Base-by-base conservation (phyloP, 2,113 vertebrate genomes). In the Pangasianodon gigas region DNA sequence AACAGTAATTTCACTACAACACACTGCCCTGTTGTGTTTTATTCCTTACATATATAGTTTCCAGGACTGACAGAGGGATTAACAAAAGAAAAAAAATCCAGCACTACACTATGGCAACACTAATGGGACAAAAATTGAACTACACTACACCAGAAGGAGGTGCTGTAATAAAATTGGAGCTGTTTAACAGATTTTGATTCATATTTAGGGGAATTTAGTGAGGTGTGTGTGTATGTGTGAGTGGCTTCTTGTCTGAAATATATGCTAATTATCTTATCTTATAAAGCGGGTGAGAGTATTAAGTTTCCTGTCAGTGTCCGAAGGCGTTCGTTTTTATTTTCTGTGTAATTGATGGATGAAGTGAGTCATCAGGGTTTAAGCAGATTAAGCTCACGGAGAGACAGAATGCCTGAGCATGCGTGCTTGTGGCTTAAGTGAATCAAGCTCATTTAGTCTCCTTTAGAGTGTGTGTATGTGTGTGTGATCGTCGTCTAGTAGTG, bases 261-360 rank as follows among this genome's bases (percentile, higher is more conserved):
- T 85, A 62, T 85, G 84, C 37, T 69, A 69, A 51, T 85, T 69
- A 51, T n/a, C 26, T 69, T 48, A 44, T 85, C 37, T 37, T 37
- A 79, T 48, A 7, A 67, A 19, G 14, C 41, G 26, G 26, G 44
- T 51, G 60, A 51, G 62, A 60, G 86, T 13, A 26, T 54, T 29
- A 77, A n/a, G 84, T 85, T 65, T 85, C 60, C 71, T 51, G 29
- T 58, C 51, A 77, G 19, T 14, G 54, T 77, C 86, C 6, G 52
- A 54, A 58, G 51, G 8, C 14, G 14, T 77, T 26, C 21, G 6
- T n/a, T 77, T 44, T 46, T 58, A 58, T 85, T 85, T 60, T 48
- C 37, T 58, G 37, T n/a, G 71, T 60, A 87, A 62, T 79, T 87
- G 86, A 87, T 87, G 86, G 86, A 46, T 79, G 54, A 48, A 87